These are phyloP conservation scores for Pogonognathellus flavescens DNA, from an alignment of 1,140 invertebrate species.

Conservation along the genomic window DNA sequence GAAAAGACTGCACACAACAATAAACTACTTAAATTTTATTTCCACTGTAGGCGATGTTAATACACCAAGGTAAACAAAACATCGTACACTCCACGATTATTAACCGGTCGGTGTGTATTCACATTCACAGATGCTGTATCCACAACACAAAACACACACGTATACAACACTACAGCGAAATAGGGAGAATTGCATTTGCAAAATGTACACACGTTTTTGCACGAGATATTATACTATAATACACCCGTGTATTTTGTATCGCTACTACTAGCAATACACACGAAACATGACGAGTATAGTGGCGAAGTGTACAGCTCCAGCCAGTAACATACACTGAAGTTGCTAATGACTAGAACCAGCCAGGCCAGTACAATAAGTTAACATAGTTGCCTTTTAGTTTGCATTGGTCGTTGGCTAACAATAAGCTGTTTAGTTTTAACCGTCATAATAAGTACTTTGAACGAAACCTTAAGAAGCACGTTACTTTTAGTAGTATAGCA, in stretches of 20 bases:
- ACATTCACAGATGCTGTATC: neutral
- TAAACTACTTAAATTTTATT: conserved; percentile 41
- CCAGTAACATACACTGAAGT: conserved; percentile 27
- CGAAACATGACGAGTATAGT: neutral
- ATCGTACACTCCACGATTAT: neutral
- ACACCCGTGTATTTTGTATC: neutral
- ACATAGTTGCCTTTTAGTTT: neutral
- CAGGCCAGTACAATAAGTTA: neutral
- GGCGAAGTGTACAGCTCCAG: conserved; percentile 27
- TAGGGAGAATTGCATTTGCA: neutral
- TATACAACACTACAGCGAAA: neutral
- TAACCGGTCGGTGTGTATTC: too few relatives aligned
- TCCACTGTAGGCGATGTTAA: conserved; percentile 1
- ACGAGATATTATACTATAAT: neutral
- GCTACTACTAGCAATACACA: neutral
- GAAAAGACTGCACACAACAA: neutral
- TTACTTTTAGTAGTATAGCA: too few relatives aligned
- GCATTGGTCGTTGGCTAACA: conserved; percentile 38
- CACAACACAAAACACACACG: too few relatives aligned
- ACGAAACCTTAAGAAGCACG: conserved; percentile 36
- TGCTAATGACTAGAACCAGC: conserved; percentile 10
- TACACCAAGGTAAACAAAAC: neutral
- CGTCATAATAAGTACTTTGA: conserved; percentile 25
- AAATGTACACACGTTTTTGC: neutral
- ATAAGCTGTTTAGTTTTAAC: conserved; percentile 27